A percentile compares a stretch with the other conserved stretches of the same genome.
These are phyloP conservation scores for Phrynocephalus guinanensis DNA, from an alignment of 2,797 vertebrate genomes.

Conservation along the genomic window DNA sequence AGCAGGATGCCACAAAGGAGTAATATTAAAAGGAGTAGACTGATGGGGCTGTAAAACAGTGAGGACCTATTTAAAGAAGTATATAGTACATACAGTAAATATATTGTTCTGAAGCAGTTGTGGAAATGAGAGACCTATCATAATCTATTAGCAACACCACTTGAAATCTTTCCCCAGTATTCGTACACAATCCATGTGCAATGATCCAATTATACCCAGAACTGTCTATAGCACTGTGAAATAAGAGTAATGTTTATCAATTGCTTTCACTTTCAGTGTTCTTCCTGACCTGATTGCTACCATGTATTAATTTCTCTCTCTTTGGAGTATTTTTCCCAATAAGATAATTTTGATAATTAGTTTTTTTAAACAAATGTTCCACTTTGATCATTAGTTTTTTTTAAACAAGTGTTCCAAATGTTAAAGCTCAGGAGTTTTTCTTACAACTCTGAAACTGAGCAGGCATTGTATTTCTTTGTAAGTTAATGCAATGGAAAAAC, in stretches of 20 bases:
- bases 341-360: not conserved
- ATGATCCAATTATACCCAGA: too few relatives aligned
- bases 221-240: not conserved
- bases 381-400: not conserved
- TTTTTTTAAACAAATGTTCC: not conserved
- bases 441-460: slow-evolving; percentile 12
- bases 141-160: not conserved
- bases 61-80: not conserved
- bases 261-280: not conserved
- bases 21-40: not conserved
- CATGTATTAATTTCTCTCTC: not conserved
- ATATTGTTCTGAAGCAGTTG: not conserved
- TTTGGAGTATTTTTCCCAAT: not conserved
- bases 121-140: too few relatives aligned
- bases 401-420: not conserved
- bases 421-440: not conserved
- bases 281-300: not conserved
- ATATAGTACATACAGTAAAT: not conserved
- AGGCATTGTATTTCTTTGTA: not conserved
- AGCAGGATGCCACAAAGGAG: not conserved
- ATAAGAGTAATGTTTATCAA: not conserved
- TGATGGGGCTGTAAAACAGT: not conserved
- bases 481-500: slow-evolving; percentile 2
- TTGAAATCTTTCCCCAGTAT: not conserved
- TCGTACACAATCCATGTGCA: not conserved